Conservation (phyloP, 2,113 vertebrate species). For the Lepus timidus region DNA sequence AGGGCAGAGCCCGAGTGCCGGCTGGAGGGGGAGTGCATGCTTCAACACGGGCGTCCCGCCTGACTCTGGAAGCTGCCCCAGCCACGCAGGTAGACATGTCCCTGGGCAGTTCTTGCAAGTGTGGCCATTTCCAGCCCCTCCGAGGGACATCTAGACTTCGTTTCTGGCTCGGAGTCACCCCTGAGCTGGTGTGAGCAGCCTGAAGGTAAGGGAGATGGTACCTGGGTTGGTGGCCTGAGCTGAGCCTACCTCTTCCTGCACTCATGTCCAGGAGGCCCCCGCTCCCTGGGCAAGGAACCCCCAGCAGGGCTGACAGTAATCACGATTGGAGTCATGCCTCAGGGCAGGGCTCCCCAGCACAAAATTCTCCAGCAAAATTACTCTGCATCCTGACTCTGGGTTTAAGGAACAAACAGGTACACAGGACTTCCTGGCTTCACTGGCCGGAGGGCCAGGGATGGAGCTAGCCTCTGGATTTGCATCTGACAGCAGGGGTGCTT, state of each 20-base stretch:
- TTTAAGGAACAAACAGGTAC: background rate
- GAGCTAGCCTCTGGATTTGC: background rate
- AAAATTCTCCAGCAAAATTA: constrained; percentile 28
- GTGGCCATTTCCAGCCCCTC: background rate
- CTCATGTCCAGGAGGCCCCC: background rate
- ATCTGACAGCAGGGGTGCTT: background rate
- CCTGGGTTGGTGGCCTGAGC: background rate
- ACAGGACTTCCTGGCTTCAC: background rate
- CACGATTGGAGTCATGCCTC: background rate
- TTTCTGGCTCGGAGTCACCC: background rate
- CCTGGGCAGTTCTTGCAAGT: background rate
- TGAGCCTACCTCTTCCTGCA: background rate
- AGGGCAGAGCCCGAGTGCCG: background rate
- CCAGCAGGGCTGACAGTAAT: no score
- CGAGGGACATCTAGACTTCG: background rate
- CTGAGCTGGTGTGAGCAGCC: background rate
- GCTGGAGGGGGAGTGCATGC: background rate
- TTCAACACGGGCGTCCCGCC: background rate
- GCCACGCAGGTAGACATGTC: background rate
- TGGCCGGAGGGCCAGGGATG: background rate
- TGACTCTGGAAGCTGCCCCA: background rate
- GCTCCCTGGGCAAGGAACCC: background rate
- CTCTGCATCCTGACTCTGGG: background rate
- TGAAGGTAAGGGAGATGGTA: accelerated
- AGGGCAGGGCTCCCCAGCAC: background rate